Evolutionary conservation across 2,888 invertebrate genomes (phyloP).

Genomic region (Acleris cristana): DNA sequence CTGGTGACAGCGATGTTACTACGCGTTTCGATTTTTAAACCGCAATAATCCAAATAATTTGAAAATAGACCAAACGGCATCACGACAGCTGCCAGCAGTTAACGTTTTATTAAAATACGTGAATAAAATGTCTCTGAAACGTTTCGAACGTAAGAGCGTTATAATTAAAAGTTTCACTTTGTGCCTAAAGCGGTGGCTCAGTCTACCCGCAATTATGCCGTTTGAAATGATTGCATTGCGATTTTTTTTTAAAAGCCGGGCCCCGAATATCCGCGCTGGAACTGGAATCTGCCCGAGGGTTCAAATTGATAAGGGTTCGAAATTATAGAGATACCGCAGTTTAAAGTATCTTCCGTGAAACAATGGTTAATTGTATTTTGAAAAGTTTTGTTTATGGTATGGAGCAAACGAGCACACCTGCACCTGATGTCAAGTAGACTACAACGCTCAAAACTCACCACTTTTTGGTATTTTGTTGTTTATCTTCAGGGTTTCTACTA

Average conservation of each 20-base stretch:
- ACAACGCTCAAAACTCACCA: too few relatives aligned
- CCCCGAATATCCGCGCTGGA: constrained; percentile 41
- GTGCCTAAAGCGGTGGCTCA: constrained; percentile 43
- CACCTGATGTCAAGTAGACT: too few relatives aligned
- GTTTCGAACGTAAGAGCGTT: constrained; percentile 36
- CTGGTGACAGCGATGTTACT: too few relatives aligned
- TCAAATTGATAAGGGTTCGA: constrained; percentile 18
- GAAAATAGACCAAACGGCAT: constrained; percentile 6
- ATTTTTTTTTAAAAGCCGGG: constrained; percentile 50
- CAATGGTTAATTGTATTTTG: too few relatives aligned
- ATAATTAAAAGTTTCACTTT: constrained; percentile 49
- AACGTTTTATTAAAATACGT: constrained; percentile 30
- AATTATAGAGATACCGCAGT: background rate
- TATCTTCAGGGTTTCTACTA: too few relatives aligned
- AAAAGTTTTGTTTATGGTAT: too few relatives aligned
- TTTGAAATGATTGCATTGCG: constrained; percentile 55
- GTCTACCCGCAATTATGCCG: constrained; percentile 59
- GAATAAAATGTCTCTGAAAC: constrained; percentile 34
- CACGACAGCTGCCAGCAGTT: constrained; percentile 11
- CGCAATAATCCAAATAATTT: background rate
- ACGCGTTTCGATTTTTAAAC: too few relatives aligned
- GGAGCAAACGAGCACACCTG: too few relatives aligned
- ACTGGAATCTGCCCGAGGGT: constrained; percentile 6
- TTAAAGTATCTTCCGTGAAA: too few relatives aligned
- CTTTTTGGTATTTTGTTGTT: too few relatives aligned